Evolutionary conservation across 2,113 vertebrate species (phyloP).

Genomic region (Solea solea): DNA sequence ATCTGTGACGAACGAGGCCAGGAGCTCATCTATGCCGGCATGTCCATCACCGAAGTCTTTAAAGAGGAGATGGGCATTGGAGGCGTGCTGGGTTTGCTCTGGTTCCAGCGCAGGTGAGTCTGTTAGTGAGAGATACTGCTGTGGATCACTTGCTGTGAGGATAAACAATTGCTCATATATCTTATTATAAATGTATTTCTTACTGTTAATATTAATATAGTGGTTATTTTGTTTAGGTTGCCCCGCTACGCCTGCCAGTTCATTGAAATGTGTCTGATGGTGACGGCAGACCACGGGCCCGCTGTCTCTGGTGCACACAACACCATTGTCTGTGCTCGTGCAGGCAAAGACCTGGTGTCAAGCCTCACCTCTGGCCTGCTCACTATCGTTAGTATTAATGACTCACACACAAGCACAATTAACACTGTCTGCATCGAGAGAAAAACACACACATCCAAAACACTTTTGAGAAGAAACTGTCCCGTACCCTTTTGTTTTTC

Average conservation of each 20-base stretch:
- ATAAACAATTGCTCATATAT: too few species aligned
- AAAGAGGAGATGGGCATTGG: conserved; percentile 97
- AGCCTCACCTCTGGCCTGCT: conserved; percentile 97
- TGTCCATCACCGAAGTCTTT: conserved; percentile 98
- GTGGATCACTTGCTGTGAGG: not conserved
- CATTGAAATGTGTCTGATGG: conserved; percentile 99
- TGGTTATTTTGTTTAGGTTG: conserved; percentile 78
- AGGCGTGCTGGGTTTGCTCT: conserved; percentile 94
- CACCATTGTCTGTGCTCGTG: conserved; percentile 96
- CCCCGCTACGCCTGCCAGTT: conserved; percentile 96
- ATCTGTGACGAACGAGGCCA: conserved; percentile 98
- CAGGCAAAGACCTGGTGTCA: conserved; percentile 96
- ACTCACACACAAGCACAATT: not conserved
- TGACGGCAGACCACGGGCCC: conserved; percentile 95
- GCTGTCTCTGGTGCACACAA: conserved; percentile 98
- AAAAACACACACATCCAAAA: too few species aligned
- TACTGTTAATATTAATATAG: too few species aligned
- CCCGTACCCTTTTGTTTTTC: too few species aligned
- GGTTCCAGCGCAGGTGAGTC: conserved; percentile 94
- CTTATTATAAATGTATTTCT: too few species aligned
- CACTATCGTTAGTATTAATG: conserved; percentile 88
- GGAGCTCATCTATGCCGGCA: conserved; percentile 97
- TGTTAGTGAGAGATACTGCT: not conserved
- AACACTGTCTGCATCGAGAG: not conserved
- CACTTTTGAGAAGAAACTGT: too few species aligned